Evolutionary conservation across 2,888 invertebrate genomes (phyloP).

Genomic region (Leptarthrus brevirostris): DNA sequence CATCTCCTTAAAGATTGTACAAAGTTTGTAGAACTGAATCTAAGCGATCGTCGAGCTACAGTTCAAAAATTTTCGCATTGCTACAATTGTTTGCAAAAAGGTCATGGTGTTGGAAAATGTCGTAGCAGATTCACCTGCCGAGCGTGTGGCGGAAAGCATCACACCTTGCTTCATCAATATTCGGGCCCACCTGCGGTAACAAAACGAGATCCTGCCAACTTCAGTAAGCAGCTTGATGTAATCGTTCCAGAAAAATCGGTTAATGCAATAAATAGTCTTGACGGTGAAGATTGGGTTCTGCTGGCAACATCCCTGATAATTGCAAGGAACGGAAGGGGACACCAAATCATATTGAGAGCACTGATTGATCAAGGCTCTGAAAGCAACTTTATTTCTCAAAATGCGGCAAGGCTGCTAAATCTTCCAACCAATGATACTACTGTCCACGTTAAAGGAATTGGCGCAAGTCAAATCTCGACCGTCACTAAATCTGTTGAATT

Average conservation of each 20-base stretch:
- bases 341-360: too few relatives aligned
- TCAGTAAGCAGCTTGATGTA: neutral
- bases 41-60: constrained; percentile 3
- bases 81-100: constrained; percentile 8
- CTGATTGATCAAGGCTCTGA: too few relatives aligned
- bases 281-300: too few relatives aligned
- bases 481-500: too few relatives aligned
- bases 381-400: too few relatives aligned
- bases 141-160: neutral
- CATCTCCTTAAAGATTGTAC: neutral
- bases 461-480: too few relatives aligned
- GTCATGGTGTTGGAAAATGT: neutral
- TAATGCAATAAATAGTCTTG: neutral
- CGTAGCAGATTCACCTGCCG: neutral
- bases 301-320: too few relatives aligned
- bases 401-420: too few relatives aligned
- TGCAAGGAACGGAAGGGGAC: too few relatives aligned
- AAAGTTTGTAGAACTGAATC: constrained; percentile 7
- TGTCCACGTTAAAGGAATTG: too few relatives aligned
- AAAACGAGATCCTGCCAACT: neutral
- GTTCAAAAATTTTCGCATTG: constrained; percentile 10
- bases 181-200: neutral
- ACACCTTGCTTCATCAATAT: neutral
- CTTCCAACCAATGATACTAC: too few relatives aligned
- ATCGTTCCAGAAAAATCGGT: neutral